Evolutionary conservation across 2,888 invertebrate genomes (phyloP), one percentile per base, ranked within the genome.

Genomic region (Buathra laborator): DNA sequence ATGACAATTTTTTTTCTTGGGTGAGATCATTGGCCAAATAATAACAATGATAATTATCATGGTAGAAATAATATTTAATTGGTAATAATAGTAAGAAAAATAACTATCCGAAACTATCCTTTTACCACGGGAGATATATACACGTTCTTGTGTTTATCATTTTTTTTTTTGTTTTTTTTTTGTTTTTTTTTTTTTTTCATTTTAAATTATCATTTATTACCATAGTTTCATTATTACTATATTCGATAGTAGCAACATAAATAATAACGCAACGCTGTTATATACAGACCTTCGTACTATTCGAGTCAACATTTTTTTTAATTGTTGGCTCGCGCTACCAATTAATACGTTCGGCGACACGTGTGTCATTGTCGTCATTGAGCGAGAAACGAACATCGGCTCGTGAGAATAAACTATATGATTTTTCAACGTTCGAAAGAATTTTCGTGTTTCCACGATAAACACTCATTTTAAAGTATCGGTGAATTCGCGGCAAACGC

Each of bases 201-300:
- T 76, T 89, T 90, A 89, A 90, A 90, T 90, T 90, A 91, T 89
- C 87, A 88, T 89, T 90, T 87, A 87, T 89, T 86, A 91, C 86
- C 89, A 89, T 90, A 91, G 88, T 88, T 71, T 90, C 88, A 89
- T 91, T 91, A 91, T 88, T 90, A 89, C 88, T 89, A 88, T 89
- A 87, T 86, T 88, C 90, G 37, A 37, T 24, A 88, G 88, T 89
- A 90, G 90, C 90, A 92, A 93, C 91, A 93, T 92, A 92, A 93
- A 92, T 93, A 92, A 91, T 91, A 92, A 92, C 90, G 90, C 89
- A 90, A 91, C 92, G 90, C 90, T 90, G 88, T 88, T 92, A 92
- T 92, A 90, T 92, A 92, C 92, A 92, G 88, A 86, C 83, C 87
- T 83, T 88, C 83, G 29, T 62, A 48, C 84, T 86, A 81, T 81